Base-by-base conservation (phyloP, 2,113 vertebrate species). In the western clawed frog (Xenopus tropicalis) region DNA sequence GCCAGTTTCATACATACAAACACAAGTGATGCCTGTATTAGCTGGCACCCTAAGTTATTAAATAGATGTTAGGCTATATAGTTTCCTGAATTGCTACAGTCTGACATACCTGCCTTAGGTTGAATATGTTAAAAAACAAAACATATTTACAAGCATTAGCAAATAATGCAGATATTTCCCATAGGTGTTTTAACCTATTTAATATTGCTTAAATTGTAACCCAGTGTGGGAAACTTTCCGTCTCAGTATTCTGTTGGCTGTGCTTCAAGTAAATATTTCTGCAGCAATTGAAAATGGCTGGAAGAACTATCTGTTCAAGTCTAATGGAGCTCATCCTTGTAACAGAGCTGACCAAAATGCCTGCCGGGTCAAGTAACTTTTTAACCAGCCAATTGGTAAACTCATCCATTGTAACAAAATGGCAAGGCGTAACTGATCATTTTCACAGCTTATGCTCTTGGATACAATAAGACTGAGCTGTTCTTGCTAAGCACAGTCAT, bases 331-430 rank as follows among this genome's bases (percentile, higher is more conserved):
- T 71, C 19, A 71, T 64, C 70, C 24, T 52, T 64, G 21, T 54
- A 42, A 71, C 24, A 14, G 43, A 71, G 43, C 62, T 51, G 24
- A 61, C 59, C 57, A 37, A 29, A 71, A 71, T 61, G 51, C n/a
- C 70, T 62, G 70, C 21, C 70, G 54, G 37, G 61, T 52, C 37
- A 71, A 71, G 70, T 71, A 54, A 71, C 70, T 71, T 71, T 71
- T 71, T 71, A 71, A 71, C 70, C 63, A 71, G 59, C 22, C 61
- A 63, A n/a, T 52, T 61, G 59, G 58, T 71, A 71, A 71, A 71
- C 59, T 61, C 70, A 54, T 54, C 52, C 52, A 54, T 54, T 54
- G 52, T 54, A 54, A 54, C 52, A 54, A 54, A 54, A 54, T n/a
- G 9, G 13, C 52, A 54, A 17, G 19, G 19, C 9, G 7, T 20